Base-by-base conservation (phyloP, 2,888 invertebrate genomes). In the Clivina fossor region DNA sequence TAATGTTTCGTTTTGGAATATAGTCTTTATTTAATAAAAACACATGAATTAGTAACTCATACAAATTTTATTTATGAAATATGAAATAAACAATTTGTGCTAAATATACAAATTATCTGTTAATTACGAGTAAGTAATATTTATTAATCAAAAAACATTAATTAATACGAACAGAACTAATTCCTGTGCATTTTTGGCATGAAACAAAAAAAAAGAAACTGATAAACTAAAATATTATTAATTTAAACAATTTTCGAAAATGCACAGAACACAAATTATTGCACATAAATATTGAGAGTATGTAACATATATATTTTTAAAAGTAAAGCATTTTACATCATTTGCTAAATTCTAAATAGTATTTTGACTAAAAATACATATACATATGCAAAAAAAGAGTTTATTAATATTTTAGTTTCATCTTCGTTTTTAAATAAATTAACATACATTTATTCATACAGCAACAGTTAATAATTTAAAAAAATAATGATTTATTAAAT, bases 401-500 rank as follows among this genome's bases (percentile, higher is more conserved):
- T 49, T 40, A 49, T 49, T 49, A 37, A 38, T 49, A 49, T 47
- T 46, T 32, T n/a, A n/a, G n/a, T n/a, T 20, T 40, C 22, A 20
- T 40, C 22, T 19, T 38, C 7, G n/a, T 40, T 40, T 41, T 51
- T 53, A 44, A 53, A 53, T 53, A 53, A 53, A 53, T 53, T 53
- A 53, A 53, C 44, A 44, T 32, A 53, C 44, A 53, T 40, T 49
- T 48, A 48, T 51, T 53, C 53, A 53, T 53, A 51, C 51, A 51
- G 51, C 43, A 53, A 53, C 53, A 53, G 53, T 53, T 53, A 53
- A 53, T 53, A 53, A 53, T 53, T 53, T 53, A 53, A 53, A 53
- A 53, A 53, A 53, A 53, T 44, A 53, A 53, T 53, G 53, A 44
- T 53, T 47, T 53, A 40, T 44, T 44, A 53, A 53, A 44, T 44